phyloP scores from a whole-genome alignment of 2,113 vertebrate species.

The Sakesphorus luctuosus region DNA sequence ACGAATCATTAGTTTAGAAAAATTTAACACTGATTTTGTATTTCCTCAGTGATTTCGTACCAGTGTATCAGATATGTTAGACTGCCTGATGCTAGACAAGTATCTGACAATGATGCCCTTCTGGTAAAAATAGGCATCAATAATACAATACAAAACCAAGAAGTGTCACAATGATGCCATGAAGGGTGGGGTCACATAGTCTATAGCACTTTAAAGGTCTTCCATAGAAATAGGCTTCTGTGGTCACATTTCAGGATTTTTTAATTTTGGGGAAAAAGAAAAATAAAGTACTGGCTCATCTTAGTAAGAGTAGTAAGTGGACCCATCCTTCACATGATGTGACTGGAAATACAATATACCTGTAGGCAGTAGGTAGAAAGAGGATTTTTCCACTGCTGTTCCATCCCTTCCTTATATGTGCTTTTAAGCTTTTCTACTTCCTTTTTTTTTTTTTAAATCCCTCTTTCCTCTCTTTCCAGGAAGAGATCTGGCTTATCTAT shows the following conservation, averaged over 20 bases:
- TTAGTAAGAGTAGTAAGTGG: background rate
- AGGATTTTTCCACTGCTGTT: background rate
- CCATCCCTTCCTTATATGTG: background rate
- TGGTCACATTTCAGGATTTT: background rate
- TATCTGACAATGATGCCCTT: background rate
- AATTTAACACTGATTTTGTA: background rate
- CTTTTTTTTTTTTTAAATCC: background rate
- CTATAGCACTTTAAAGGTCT: background rate
- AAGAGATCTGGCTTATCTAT: background rate
- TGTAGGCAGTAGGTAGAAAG: background rate
- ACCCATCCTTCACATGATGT: background rate
- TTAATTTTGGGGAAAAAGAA: background rate
- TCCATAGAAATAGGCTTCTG: background rate
- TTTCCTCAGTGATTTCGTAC: constrained; percentile 28
- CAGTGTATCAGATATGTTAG: constrained; percentile 23
- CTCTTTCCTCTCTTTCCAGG: background rate
- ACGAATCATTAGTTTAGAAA: background rate
- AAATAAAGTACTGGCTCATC: constrained; percentile 4
- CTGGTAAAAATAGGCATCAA: background rate
- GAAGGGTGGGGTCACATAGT: background rate
- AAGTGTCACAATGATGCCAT: background rate
- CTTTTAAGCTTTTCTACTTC: background rate
- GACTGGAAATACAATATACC: background rate
- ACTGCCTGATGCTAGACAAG: background rate
- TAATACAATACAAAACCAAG: background rate